Evolutionary conservation across 2,888 invertebrate species (phyloP).

Genomic region (Hypolimnas misippus): DNA sequence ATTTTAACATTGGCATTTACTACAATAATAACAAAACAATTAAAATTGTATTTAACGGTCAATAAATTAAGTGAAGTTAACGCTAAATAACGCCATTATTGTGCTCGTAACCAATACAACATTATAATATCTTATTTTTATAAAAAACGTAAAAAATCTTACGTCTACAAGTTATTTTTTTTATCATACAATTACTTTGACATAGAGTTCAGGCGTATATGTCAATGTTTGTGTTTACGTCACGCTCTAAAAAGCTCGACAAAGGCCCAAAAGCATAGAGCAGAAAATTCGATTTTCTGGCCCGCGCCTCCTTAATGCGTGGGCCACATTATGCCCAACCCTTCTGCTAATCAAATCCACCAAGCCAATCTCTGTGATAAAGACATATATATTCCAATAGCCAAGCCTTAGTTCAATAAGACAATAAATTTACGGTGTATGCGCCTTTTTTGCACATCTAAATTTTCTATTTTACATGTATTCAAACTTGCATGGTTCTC

Average conservation of each 20-base stretch:
- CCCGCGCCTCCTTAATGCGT: slow-evolving; percentile 68
- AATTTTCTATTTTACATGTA: too few relatives aligned
- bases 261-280: slow-evolving; percentile 67
- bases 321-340: slow-evolving; percentile 70
- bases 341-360: slow-evolving; percentile 78
- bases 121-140: too few relatives aligned
- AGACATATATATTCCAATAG: slow-evolving; percentile 49
- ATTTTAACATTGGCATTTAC: too few relatives aligned
- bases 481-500: neutral
- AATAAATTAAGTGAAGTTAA: too few relatives aligned
- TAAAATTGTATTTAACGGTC: too few relatives aligned
- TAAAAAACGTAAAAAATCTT: too few relatives aligned
- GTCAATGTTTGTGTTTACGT: slow-evolving; percentile 62
- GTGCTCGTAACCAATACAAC: too few relatives aligned
- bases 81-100: too few relatives aligned
- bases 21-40: too few relatives aligned
- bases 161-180: too few relatives aligned
- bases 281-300: slow-evolving; percentile 81
- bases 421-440: too few relatives aligned
- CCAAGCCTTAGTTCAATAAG: too few relatives aligned
- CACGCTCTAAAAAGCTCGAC: slow-evolving; percentile 69
- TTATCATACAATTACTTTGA: neutral
- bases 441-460: neutral
- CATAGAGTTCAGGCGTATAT: slow-evolving; percentile 21
- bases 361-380: slow-evolving; percentile 66